These are phyloP conservation scores for Lonchura striata DNA, from an alignment of 2,113 vertebrate genomes.

Conservation along the genomic window DNA sequence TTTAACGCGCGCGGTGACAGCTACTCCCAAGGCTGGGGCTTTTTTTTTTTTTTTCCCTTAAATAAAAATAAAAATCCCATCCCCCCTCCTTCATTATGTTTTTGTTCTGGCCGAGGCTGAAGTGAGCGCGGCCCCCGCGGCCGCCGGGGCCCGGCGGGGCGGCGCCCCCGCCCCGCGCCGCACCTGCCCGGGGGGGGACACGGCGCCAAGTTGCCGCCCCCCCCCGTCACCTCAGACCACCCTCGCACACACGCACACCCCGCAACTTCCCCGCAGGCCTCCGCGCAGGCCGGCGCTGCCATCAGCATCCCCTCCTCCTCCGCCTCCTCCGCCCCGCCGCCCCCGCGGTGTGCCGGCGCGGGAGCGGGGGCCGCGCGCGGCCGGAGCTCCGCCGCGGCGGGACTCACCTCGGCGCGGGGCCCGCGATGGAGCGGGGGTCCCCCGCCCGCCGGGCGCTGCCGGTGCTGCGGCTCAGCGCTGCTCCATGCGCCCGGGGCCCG, in stretches of 20 bases:
- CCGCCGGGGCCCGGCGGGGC: not conserved
- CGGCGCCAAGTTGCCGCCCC: not conserved
- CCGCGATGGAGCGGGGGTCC: not conserved
- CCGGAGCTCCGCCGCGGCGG: not conserved
- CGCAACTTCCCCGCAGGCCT: constrained; percentile 11
- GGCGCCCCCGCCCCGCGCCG: not conserved
- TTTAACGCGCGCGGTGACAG: constrained; percentile 71
- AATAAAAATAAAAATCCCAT: not conserved
- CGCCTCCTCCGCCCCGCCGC: too few relatives aligned
- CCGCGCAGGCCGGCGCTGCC: not conserved
- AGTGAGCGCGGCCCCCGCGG: not conserved
- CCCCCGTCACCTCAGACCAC: not conserved
- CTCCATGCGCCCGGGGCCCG: too few relatives aligned
- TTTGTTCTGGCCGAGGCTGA: constrained; percentile 41
- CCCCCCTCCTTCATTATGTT: constrained; percentile 1
- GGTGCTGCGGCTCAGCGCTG: too few relatives aligned
- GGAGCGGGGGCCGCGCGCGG: not conserved
- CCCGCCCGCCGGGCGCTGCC: not conserved
- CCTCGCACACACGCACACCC: not conserved
- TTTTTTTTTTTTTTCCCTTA: not conserved
- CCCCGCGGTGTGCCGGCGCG: not conserved
- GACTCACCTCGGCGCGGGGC: not conserved
- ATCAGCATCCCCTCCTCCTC: not conserved
- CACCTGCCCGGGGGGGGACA: not conserved
- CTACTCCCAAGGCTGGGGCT: constrained; percentile 28